These are phyloP conservation scores for Selene dorsalis DNA, from an alignment of 2,797 vertebrate species.

Conservation along the genomic window DNA sequence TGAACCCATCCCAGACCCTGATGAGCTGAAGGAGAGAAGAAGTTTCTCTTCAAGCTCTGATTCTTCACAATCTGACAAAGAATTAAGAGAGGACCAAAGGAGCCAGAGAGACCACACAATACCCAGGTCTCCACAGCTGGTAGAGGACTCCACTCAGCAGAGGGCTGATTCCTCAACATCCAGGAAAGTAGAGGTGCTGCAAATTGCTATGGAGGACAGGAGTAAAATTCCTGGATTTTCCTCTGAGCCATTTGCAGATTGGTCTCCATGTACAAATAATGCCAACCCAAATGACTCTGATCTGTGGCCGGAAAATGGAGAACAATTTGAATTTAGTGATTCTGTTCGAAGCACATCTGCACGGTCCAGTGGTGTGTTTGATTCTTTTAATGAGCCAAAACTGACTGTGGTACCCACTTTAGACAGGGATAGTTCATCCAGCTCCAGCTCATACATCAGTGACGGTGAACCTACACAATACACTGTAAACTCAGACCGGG, in stretches of 20 bases:
- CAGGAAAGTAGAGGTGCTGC: slow-evolving; percentile 17
- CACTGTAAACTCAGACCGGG: slow-evolving; percentile 67
- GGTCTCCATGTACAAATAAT: slow-evolving; percentile 51
- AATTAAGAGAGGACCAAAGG: slow-evolving; percentile 29
- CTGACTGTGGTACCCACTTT: slow-evolving; percentile 10
- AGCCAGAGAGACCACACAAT: slow-evolving; percentile 5
- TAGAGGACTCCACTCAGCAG: slow-evolving; percentile 62
- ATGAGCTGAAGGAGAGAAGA: slow-evolving; percentile 49
- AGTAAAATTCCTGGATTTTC: slow-evolving; percentile 50
- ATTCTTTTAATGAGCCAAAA: slow-evolving; percentile 55
- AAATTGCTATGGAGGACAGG: slow-evolving; percentile 23
- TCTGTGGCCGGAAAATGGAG: slow-evolving; percentile 77
- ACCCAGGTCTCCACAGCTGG: slow-evolving; percentile 34
- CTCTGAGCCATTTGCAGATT: slow-evolving; percentile 69
- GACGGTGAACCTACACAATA: slow-evolving; percentile 67
- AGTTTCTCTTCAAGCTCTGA: slow-evolving; percentile 70
- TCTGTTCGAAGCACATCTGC: slow-evolving; percentile 65
- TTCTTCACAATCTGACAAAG: slow-evolving; percentile 60
- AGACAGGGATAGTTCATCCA: slow-evolving; percentile 44
- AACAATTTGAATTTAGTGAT: slow-evolving; percentile 85
- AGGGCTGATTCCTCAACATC: slow-evolving; percentile 43
- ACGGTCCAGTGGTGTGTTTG: slow-evolving; percentile 63
- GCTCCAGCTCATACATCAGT: slow-evolving; percentile 73
- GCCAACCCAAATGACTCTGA: slow-evolving; percentile 53
- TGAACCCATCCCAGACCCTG: slow-evolving; percentile 74